Conservation (phyloP, 2,797 vertebrate genomes). For the Gallinago solitaria region DNA sequence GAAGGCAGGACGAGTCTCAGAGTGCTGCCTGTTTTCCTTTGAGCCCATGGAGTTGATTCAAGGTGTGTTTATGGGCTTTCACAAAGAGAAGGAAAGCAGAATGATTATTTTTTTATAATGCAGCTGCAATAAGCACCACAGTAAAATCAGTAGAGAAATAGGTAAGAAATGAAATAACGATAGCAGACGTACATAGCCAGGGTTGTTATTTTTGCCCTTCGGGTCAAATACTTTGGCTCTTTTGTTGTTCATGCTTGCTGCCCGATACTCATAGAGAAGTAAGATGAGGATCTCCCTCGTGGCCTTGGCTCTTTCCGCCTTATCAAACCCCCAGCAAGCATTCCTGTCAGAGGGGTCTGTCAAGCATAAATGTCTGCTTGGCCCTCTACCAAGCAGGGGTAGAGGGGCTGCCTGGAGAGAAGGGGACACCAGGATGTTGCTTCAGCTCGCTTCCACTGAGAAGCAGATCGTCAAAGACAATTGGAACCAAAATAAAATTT, state of each 20-base stretch:
- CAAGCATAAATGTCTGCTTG: neutral
- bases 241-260: neutral
- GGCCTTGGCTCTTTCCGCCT: neutral
- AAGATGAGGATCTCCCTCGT: neutral
- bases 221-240: neutral
- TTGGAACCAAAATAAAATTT: conserved; percentile 9
- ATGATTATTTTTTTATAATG: neutral
- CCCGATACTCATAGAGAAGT: neutral
- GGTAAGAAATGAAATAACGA: neutral
- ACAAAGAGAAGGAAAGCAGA: neutral
- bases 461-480: neutral
- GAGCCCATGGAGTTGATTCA: neutral
- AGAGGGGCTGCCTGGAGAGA: neutral
- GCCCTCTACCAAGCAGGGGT: neutral
- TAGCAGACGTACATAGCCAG: neutral
- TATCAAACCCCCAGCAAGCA: neutral
- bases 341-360: neutral
- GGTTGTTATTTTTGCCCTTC: neutral
- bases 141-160: neutral
- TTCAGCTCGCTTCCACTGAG: neutral
- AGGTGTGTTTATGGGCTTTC: neutral
- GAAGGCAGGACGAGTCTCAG: neutral
- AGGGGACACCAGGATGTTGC: neutral
- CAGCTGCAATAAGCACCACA: neutral
- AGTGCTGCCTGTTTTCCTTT: neutral